Evolutionary conservation across 2,888 invertebrate species (phyloP), one percentile per base, ranked within the genome.

Genomic region (Cetonia aurata): DNA sequence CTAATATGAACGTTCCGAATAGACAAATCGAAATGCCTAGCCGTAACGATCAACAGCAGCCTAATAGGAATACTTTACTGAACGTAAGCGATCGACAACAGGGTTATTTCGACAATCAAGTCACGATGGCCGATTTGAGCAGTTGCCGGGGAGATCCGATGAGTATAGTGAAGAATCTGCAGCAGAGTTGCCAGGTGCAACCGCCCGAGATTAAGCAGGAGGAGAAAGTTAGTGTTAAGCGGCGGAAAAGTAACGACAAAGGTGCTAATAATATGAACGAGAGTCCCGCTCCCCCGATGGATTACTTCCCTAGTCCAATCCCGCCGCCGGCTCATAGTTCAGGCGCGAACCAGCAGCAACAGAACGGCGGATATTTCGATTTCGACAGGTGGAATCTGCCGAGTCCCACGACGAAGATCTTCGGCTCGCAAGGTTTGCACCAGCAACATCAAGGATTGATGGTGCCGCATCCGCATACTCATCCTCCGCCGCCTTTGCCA

Each of bases 371-470:
- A 66, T 94, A 93, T 80, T 93, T 92, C 78, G 94, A 94, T 82
- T 93, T 93, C 78, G 94, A 92, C 78, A 87, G 93, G 76, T 94
- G 94, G 94, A 93, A 93, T 83, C 85, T 93, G 67, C 91, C 92
- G 46, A 88, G 89, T 8, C 89, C 91, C 15, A 87, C 90, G 33
- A 87, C 91, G 31, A 92, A 92, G 86, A 90, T 92, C 84, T 92
- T 91, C 80, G 86, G 89, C 46, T 87, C 89, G 59, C 84, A 84
- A 75, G 77, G 80, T 3, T 77, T 83, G 46, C 83, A 83, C 70
- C 84, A 83, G 68, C 84, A 84, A 73, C 84, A 84, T 73, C 84
- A 84, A 75, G 73, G 73, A 25, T 82, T 92, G 56, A 89, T 91
- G 84, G 90, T 91, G 79, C 88, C 90, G 17, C 92, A 93, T 83